Base-by-base conservation (phyloP, 2,888 invertebrate species). In the Hydraecia micacea region DNA sequence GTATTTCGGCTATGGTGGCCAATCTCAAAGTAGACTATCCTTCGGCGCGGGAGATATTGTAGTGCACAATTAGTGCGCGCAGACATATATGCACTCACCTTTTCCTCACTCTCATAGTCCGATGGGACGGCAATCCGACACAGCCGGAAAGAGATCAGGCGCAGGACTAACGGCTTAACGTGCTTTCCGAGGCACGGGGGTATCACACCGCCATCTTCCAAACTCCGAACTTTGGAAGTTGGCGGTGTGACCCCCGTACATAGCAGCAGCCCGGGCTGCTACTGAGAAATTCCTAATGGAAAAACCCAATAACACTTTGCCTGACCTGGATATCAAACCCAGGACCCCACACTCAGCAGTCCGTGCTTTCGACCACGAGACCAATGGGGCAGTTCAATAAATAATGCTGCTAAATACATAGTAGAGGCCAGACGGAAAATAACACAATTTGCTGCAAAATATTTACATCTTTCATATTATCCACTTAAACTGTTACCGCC, bases 371-470 rank as follows among this genome's bases (percentile, higher is more conserved):
- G 55, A 4, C 55, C 11, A n/a, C 55, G 11, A 9, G 1, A 55
- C 25, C 25, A 55, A n/a, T 25, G 25, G 25, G 25, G 25, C 55
- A n/a, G 11, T 58, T 11, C 11, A 58, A 58, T 58, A 58, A n/a
- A 58, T n/a, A 58, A 58, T 25, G 42, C n/a, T 13, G 13, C 25
- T 60, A 39, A 52, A 69, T 49, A 42, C 46, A 18, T 15, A 52
- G 25, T 25, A 42, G 7, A 66, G 11, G 62, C 25, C 60, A 52
- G 55, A 67, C 52, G 32, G 32, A 79, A 69, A 80, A 80, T 58
- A 77, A 67, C 52, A 79, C 25, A 60, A 55, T 77, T 79, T 67
- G n/a, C 62, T 60, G 55, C 58, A 73, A 83, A 88, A 88, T 75
- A 86, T 80, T 80, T 65, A 75, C 74, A 76, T 86, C 36, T 78